phyloP scores from a whole-genome alignment of 2,797 vertebrate genomes.

The Crotalus adamanteus region DNA sequence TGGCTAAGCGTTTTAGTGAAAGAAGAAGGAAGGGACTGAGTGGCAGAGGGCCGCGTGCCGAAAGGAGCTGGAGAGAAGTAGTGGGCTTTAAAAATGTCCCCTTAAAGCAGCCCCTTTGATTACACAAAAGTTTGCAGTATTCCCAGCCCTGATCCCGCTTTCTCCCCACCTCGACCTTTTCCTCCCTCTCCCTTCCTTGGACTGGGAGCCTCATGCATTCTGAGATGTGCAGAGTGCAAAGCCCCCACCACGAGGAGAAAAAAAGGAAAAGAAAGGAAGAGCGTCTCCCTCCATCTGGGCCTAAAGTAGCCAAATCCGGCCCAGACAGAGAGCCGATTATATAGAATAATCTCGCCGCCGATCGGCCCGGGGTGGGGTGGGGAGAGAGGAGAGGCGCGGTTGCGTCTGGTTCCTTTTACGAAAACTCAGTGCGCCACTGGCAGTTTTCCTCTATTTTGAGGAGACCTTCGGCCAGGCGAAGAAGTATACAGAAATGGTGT shows the following conservation, averaged over 20 bases:
- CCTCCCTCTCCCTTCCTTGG: not conserved
- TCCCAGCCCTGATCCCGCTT: too few species aligned
- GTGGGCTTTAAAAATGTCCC: not conserved
- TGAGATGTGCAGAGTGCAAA: slow-evolving; percentile 60
- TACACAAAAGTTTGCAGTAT: not conserved
- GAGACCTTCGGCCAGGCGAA: not conserved
- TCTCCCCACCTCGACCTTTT: too few species aligned
- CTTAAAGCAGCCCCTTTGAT: not conserved
- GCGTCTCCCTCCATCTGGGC: slow-evolving; percentile 48
- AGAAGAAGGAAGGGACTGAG: not conserved
- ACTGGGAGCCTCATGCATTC: not conserved
- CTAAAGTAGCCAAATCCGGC: slow-evolving; percentile 36
- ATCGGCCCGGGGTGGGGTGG: slow-evolving; percentile 40
- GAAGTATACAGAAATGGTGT: not conserved
- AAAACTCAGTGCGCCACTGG: slow-evolving; percentile 54
- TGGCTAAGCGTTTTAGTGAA: not conserved
- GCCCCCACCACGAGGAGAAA: not conserved
- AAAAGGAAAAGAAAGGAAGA: slow-evolving; percentile 14
- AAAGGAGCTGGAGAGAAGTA: not conserved
- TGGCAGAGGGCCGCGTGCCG: not conserved
- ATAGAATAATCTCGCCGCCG: slow-evolving; percentile 55
- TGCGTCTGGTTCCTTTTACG: slow-evolving; percentile 66
- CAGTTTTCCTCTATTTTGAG: not conserved
- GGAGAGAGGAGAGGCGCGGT: slow-evolving; percentile 9
- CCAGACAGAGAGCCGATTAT: slow-evolving; percentile 65